phyloP scores from a whole-genome alignment of 1,140 invertebrate species.

The Oreohelix idahoensis region DNA sequence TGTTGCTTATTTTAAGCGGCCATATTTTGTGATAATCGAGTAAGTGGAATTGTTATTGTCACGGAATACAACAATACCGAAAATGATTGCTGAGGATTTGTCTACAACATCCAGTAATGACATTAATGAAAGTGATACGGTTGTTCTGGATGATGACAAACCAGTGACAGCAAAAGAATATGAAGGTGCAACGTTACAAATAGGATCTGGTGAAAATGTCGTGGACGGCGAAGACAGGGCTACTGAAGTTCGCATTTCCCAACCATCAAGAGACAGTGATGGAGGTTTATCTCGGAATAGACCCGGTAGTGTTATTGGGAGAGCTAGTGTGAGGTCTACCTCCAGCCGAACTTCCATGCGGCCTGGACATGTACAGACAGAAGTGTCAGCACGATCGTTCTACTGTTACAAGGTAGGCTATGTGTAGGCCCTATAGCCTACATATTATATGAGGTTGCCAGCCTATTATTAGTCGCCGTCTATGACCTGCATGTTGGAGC shows the following conservation, averaged over 20 bases:
- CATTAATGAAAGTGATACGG: not conserved
- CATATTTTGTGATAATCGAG: not conserved
- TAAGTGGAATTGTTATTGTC: not conserved
- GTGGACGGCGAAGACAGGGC: not conserved
- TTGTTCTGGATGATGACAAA: conserved; percentile 54
- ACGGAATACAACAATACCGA: not conserved
- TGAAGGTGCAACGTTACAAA: conserved; percentile 58
- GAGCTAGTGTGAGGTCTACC: conserved; percentile 52
- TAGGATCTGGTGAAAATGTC: conserved; percentile 44
- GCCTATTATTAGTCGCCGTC: too few relatives aligned
- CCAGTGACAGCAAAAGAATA: conserved; percentile 47
- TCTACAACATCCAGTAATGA: not conserved
- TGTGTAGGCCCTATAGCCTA: too few relatives aligned
- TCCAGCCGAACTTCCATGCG: conserved; percentile 54
- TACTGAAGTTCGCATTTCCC: too few relatives aligned
- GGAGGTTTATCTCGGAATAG: conserved; percentile 45
- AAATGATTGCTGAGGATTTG: conserved; percentile 37
- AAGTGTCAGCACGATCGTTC: conserved; percentile 42
- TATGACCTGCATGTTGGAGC: too few relatives aligned
- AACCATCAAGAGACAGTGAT: not conserved
- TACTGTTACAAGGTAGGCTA: conserved; percentile 65
- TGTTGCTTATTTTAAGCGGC: not conserved
- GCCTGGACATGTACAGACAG: conserved; percentile 53
- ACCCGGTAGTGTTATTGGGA: conserved; percentile 58
- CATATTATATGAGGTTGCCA: too few relatives aligned